These are phyloP conservation scores for Bufotes viridis DNA, from an alignment of 2,797 vertebrate genomes.

Conservation along the genomic window DNA sequence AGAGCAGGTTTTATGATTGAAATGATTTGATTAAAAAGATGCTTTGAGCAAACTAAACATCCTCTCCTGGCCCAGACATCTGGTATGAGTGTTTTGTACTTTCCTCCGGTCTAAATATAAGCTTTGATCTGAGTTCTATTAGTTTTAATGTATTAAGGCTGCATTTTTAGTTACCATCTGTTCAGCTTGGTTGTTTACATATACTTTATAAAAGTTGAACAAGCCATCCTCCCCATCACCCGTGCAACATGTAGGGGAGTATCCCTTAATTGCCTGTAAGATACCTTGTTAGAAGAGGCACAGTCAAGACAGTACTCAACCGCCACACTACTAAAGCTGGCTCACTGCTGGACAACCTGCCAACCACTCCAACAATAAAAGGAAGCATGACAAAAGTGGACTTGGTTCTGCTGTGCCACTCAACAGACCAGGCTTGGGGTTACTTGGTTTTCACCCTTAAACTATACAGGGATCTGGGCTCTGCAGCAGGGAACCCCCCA, in stretches of 20 bases:
- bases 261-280: background rate
- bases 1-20: constrained; percentile 35
- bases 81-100: constrained; percentile 20
- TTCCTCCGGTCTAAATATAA: constrained; percentile 39
- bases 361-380: background rate
- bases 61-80: constrained; percentile 38
- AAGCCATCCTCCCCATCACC: background rate
- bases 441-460: too few relatives aligned
- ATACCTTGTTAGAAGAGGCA: background rate
- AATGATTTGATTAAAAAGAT: constrained; percentile 49
- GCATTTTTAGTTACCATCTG: constrained; percentile 31
- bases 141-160: constrained; percentile 12
- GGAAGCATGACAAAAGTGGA: too few relatives aligned
- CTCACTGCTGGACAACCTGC: background rate
- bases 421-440: too few relatives aligned
- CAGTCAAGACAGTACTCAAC: background rate
- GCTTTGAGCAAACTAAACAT: constrained; percentile 48
- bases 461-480: too few relatives aligned
- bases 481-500: too few relatives aligned
- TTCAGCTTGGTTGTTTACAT: background rate
- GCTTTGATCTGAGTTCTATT: constrained; percentile 4
- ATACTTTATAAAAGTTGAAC: background rate
- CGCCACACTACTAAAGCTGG: background rate
- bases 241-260: background rate
- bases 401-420: too few relatives aligned